These are phyloP conservation scores for Helogale parvula DNA, from an alignment of 2,113 vertebrate genomes.

Conservation along the genomic window DNA sequence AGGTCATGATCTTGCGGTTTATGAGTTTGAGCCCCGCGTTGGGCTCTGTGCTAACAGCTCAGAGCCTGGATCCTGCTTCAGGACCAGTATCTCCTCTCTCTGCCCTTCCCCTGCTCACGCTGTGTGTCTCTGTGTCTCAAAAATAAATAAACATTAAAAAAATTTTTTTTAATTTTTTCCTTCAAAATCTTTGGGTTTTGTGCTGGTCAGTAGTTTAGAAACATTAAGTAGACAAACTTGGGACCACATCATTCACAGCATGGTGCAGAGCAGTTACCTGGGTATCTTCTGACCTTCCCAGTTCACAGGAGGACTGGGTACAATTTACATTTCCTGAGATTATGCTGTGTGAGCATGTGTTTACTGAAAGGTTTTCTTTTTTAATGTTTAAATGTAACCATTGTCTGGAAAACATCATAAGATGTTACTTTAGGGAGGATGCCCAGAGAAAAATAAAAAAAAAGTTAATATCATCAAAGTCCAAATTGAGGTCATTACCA, in stretches of 20 bases:
- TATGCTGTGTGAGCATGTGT: not conserved
- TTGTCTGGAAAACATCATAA: not conserved
- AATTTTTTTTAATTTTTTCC: too few relatives aligned
- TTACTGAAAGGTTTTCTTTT: conserved; percentile 10
- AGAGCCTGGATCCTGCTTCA: too few relatives aligned
- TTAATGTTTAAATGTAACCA: not conserved
- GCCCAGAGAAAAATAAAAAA: not conserved
- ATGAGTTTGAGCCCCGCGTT: too few relatives aligned
- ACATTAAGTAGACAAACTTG: not conserved
- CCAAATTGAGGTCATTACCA: not conserved
- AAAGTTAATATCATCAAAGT: not conserved
- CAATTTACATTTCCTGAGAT: not conserved
- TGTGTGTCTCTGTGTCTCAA: too few relatives aligned
- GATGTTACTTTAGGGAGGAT: not conserved
- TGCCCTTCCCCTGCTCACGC: too few relatives aligned
- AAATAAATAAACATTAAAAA: too few relatives aligned
- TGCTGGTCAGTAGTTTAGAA: not conserved
- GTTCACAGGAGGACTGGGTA: not conserved
- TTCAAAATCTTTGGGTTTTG: not conserved
- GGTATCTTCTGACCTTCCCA: not conserved
- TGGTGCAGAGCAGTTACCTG: not conserved
- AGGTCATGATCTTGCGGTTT: too few relatives aligned
- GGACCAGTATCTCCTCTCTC: too few relatives aligned
- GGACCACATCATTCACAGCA: not conserved
- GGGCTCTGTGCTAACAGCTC: too few relatives aligned